A percentile compares a stretch with the other conserved stretches of the same genome.
These are phyloP conservation scores for Pandemis corylana DNA, from an alignment of 2,888 invertebrate species.

Conservation along the genomic window DNA sequence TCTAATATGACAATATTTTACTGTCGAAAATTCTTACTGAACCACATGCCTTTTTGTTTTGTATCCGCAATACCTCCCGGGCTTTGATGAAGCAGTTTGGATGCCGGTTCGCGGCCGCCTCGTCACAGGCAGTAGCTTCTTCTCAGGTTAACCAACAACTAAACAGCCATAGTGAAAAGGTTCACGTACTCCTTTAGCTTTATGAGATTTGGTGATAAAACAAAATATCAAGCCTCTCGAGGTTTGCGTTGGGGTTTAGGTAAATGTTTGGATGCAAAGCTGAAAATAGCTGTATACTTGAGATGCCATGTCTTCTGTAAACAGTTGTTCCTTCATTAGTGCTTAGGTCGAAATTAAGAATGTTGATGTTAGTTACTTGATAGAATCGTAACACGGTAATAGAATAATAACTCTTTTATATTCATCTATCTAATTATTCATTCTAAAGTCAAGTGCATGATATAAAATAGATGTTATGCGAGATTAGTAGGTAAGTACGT, in stretches of 20 bases:
- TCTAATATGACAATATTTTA: too few relatives aligned
- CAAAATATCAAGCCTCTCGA: conserved; percentile 24
- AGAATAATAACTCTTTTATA: too few relatives aligned
- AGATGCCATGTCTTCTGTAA: too few relatives aligned
- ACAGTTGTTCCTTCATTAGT: too few relatives aligned
- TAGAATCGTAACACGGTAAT: too few relatives aligned
- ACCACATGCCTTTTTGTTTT: not conserved
- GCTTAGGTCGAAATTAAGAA: too few relatives aligned
- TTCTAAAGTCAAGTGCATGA: too few relatives aligned
- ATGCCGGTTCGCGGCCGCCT: conserved; percentile 51
- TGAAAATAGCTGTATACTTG: too few relatives aligned
- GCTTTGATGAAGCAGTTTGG: conserved; percentile 64
- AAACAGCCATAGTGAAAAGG: conserved; percentile 39
- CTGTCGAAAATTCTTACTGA: not conserved
- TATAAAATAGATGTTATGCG: too few relatives aligned
- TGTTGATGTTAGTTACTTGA: too few relatives aligned
- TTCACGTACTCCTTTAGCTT: conserved; percentile 37
- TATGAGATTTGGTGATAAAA: conserved; percentile 27
- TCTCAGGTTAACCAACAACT: conserved; percentile 39
- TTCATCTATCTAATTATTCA: too few relatives aligned
- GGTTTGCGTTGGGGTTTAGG: not conserved
- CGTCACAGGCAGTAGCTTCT: conserved; percentile 49
- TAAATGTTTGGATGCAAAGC: not conserved
- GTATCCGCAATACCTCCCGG: conserved; percentile 33
- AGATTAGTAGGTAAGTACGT: too few relatives aligned